These are phyloP conservation scores for Lypha dubia DNA, from an alignment of 2,888 invertebrate genomes.

Conservation along the genomic window DNA sequence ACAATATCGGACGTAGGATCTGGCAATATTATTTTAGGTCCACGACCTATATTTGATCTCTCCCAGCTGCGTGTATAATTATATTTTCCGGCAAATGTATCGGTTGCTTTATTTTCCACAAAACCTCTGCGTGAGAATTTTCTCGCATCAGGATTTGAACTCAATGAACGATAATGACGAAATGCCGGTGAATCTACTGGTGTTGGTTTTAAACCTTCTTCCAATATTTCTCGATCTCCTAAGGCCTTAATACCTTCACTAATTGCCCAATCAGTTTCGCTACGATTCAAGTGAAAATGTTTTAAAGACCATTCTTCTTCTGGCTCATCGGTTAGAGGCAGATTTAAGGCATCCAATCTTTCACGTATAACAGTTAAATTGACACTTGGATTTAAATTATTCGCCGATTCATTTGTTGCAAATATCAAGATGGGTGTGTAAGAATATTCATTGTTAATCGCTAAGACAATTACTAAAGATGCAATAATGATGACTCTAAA, in stretches of 20 bases:
- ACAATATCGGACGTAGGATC: constrained; percentile 78
- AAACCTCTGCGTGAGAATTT: constrained; percentile 87
- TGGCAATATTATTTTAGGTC: constrained; percentile 79
- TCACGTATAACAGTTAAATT: constrained; percentile 68
- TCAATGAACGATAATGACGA: constrained; percentile 88
- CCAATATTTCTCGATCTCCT: constrained; percentile 85
- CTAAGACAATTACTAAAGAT: constrained; percentile 75
- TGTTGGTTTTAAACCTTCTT: constrained; percentile 83
- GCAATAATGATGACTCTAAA: constrained; percentile 78
- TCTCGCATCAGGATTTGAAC: constrained; percentile 86
- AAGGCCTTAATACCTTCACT: constrained; percentile 86
- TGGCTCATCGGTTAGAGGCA: constrained; percentile 77
- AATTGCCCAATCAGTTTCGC: constrained; percentile 83
- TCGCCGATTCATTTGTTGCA: constrained; percentile 68
- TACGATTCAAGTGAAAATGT: constrained; percentile 67
- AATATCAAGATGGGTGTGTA: constrained; percentile 62
- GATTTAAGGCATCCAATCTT: constrained; percentile 68
- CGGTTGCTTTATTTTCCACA: constrained; percentile 88
- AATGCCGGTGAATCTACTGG: constrained; percentile 87
- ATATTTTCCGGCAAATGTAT: constrained; percentile 85
- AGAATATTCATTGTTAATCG: constrained; percentile 58
- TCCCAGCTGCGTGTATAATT: constrained; percentile 81
- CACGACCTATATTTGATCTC: constrained; percentile 81
- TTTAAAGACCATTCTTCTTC: constrained; percentile 76
- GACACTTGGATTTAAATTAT: constrained; percentile 39